These are phyloP conservation scores for Nycticorax nycticorax DNA, from an alignment of 2,113 vertebrate genomes.

Conservation along the genomic window DNA sequence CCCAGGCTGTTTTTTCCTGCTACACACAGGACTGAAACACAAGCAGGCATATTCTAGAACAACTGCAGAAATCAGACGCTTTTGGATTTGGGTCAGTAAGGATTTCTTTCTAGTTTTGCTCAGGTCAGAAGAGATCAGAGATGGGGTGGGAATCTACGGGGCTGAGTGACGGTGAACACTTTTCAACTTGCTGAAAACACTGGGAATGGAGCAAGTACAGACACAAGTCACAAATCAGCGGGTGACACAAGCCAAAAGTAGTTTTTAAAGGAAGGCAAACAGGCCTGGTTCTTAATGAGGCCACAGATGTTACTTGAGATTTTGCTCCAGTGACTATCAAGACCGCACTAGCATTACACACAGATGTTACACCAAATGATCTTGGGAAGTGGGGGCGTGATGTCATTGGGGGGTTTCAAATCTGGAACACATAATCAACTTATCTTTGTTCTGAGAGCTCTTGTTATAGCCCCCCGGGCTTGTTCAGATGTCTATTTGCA, in stretches of 20 bases:
- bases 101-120: background rate
- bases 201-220: constrained; percentile 31
- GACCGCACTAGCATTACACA: constrained; percentile 55
- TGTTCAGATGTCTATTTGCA: constrained; percentile 9
- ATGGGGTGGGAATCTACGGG: background rate
- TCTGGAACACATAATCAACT: constrained; percentile 68
- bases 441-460: constrained; percentile 63
- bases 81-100: background rate
- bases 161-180: background rate
- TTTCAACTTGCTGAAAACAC: constrained; percentile 22
- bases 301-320: constrained; percentile 64
- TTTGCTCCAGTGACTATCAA: constrained; percentile 63
- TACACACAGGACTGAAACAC: background rate
- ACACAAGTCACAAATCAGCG: constrained; percentile 56
- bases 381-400: constrained; percentile 64
- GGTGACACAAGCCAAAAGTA: constrained; percentile 60
- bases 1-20: background rate
- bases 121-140: background rate
- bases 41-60: constrained; percentile 2
- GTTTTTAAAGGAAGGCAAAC: constrained; percentile 46
- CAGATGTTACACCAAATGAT: constrained; percentile 58
- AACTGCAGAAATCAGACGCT: background rate
- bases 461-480: background rate
- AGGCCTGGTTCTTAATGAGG: constrained; percentile 59
- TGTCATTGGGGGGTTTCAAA: constrained; percentile 64